Evolutionary conservation across 2,888 invertebrate species (phyloP).

Genomic region (Dryocosmus kuriphilus): DNA sequence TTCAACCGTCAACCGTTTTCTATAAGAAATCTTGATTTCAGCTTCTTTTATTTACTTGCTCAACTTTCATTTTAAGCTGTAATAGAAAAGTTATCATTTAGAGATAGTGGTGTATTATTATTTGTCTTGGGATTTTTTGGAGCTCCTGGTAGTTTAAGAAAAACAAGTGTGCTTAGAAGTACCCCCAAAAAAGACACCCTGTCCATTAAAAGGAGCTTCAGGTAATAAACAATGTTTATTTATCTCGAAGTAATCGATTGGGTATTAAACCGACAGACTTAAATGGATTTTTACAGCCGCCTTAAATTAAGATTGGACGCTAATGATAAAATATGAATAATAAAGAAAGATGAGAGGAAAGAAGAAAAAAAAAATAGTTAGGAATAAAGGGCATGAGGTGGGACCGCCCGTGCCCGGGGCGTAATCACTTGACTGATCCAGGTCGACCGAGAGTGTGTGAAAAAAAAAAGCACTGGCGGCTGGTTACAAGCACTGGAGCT

Average conservation of each 20-base stretch:
- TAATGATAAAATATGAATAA: constrained; percentile 27
- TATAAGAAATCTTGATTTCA: too few species aligned
- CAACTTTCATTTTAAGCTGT: too few species aligned
- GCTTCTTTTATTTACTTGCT: too few species aligned
- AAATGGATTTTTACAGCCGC: constrained; percentile 20
- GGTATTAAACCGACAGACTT: not conserved
- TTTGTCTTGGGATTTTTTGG: too few species aligned
- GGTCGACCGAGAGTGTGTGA: constrained; percentile 61
- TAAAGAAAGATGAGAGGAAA: constrained; percentile 21
- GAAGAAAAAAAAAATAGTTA: constrained; percentile 42
- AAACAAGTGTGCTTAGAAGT: too few species aligned
- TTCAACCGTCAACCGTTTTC: too few species aligned
- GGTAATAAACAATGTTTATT: not conserved
- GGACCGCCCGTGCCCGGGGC: constrained; percentile 71
- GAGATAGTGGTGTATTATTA: too few species aligned
- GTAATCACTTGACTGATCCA: constrained; percentile 71
- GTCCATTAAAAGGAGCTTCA: not conserved
- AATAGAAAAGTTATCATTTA: too few species aligned
- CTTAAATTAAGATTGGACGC: constrained; percentile 17
- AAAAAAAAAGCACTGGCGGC: constrained; percentile 55
- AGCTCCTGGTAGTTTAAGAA: too few species aligned
- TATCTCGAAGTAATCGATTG: constrained; percentile 6
- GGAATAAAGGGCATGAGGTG: constrained; percentile 49
- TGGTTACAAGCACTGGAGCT: constrained; percentile 53
- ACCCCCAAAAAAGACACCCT: too few species aligned